Base-by-base conservation (phyloP, 2,888 invertebrate genomes). In the Calephelis perditalis region DNA sequence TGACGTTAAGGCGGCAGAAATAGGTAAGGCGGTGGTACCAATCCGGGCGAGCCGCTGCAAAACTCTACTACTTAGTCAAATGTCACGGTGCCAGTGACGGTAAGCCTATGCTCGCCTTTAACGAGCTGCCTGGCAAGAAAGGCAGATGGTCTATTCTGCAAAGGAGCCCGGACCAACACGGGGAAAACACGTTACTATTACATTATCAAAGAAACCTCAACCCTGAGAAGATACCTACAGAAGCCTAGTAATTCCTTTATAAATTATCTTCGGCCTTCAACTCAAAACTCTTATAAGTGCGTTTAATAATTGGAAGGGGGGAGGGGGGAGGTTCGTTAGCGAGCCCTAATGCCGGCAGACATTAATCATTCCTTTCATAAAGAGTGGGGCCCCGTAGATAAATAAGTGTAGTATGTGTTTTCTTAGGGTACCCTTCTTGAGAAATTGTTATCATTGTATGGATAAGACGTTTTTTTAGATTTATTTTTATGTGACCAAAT, bases 311-410 rank as follows among this genome's bases (percentile, higher is more conserved):
- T 84, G 86, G 76, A 77, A 72, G 73, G 66, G 70, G 73, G 74
- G 71, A 67, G 62, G 65, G 57, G 61, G 67, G 70, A 66, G 67
- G 79, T 86, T 86, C 84, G 85, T 88, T 88, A 86, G 83, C 60
- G 52, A 73, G 81, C 85, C 89, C 84, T 88, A 89, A 88, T 87
- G 88, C 86, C 80, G 81, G 84, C 83, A 86, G 83, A 87, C 90
- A 89, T 90, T 90, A 90, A 90, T 90, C 90, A 90, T 89, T 86
- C 88, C 90, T 89, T 90, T 90, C 90, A 89, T 88, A 89, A 90
- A 89, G 89, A 89, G 87, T 86, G 86, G 87, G 84, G 84, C 76
- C 73, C 78, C 78, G 81, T 86, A 89, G 90, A 90, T 90, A 90
- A 90, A 90, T 90, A 90, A 90, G 86, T 89, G 86, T 89, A 89